Conservation (phyloP, 2,888 invertebrate species). For the Rugalucina vietnamica region DNA sequence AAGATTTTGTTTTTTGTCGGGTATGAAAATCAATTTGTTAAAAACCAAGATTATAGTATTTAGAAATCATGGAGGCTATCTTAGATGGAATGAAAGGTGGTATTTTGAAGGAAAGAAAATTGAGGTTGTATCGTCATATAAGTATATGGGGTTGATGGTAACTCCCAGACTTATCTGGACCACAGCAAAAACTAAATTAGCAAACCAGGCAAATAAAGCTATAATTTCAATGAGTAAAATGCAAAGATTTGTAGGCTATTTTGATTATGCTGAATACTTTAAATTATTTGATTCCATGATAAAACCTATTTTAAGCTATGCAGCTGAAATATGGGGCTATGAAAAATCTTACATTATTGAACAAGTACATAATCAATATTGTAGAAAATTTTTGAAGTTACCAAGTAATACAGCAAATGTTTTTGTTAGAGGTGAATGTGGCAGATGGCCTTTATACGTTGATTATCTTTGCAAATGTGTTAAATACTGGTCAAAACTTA, state of each 20-base stretch:
- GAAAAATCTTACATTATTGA: background rate
- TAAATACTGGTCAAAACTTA: conserved; percentile 25
- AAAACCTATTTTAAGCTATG: background rate
- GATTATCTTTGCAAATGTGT: conserved; percentile 10
- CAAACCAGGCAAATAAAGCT: background rate
- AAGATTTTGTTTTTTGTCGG: conserved; percentile 1
- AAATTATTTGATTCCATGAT: conserved; percentile 12
- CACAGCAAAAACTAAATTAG: background rate
- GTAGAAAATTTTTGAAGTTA: background rate
- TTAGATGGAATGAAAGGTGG: background rate
- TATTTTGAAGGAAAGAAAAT: background rate
- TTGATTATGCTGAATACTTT: background rate
- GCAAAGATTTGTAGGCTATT: background rate
- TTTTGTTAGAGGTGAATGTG: conserved; percentile 16
- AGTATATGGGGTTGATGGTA: background rate
- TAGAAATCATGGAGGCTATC: background rate
- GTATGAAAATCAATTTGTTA: background rate
- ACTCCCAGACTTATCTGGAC: background rate
- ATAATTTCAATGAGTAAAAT: background rate
- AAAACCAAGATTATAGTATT: conserved; percentile 7
- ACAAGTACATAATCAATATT: background rate
- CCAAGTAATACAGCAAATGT: background rate
- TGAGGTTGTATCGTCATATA: background rate
- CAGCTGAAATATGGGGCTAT: conserved; percentile 7
- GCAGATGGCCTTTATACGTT: conserved; percentile 9